Percentiles rank a stretch among this genome's conserved stretches.
These are phyloP conservation scores for Ophion costatus DNA, from an alignment of 2,888 invertebrate genomes.

Conservation along the genomic window DNA sequence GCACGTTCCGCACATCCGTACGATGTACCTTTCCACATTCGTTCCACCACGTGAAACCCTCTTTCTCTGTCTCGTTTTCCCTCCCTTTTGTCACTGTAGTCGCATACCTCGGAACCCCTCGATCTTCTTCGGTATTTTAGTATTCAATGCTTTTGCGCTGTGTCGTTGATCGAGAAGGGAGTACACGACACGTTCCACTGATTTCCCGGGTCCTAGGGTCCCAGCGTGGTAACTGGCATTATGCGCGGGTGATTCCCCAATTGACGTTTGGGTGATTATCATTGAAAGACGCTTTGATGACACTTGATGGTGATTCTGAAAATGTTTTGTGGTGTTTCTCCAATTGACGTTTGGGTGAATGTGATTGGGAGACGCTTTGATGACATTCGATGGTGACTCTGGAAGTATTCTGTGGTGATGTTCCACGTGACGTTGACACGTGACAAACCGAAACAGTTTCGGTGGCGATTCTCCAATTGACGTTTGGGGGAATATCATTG, in stretches of 20 bases:
- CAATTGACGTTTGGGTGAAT: neutral
- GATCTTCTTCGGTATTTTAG: conserved; percentile 24
- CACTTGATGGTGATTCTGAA: neutral
- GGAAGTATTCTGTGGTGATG: no score
- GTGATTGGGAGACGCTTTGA: neutral
- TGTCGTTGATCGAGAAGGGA: conserved; percentile 28
- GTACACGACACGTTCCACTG: neutral
- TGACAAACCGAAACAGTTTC: no score
- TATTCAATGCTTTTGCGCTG: conserved; percentile 42
- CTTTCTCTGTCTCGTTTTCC: conserved; percentile 11
- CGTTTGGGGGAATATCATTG: neutral
- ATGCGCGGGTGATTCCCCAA: neutral
- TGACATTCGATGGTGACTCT: no score
- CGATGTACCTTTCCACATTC: conserved; percentile 24
- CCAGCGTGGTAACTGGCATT: no score
- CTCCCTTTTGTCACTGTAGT: conserved; percentile 9
- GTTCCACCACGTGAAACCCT: conserved; percentile 36
- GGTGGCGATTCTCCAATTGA: neutral
- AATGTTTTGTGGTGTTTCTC: neutral
- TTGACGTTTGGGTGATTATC: neutral
- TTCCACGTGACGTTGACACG: no score
- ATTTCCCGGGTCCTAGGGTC: no score
- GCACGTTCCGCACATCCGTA: conserved; percentile 59
- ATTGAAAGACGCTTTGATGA: neutral
- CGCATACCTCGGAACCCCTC: conserved; percentile 11